Evolutionary conservation across 1,140 invertebrate genomes (phyloP), one percentile per base, ranked within the genome.

Genomic region (Vanessa tameamea): DNA sequence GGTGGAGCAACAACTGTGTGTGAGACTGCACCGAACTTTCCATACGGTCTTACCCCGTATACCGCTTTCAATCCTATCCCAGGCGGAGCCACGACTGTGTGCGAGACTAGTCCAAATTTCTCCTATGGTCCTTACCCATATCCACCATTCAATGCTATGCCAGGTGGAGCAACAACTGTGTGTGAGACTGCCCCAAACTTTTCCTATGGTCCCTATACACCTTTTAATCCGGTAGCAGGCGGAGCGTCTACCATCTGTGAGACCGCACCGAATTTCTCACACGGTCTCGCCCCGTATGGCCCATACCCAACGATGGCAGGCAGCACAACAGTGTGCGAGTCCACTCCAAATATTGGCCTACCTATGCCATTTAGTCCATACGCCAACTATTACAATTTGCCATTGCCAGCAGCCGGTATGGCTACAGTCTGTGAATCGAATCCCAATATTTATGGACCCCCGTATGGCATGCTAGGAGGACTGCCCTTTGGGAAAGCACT

Each of bases 311-410:
- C 55, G 9, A 4, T 15, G 13, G 15, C 26, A 43, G 57, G 16
- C 6, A 9, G 48, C 0, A 73, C 77, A 12, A 83, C 82, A 12
- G 80, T 83, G 11, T 83, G 82, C 20, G 83, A 85, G 57, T 63
- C 69, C 16, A 26, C 71, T 0, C 15, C 69, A 14, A 69, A 71
- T 43, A 48, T 68, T 74, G 13, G 37, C 1, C 5, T 53, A 15
- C 51, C 51, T 9, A 9, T 13, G 15, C 50, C n/a, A 15, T 53
- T 16, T 16, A 53, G n/a, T 53, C n/a, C 48, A n/a, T 50, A 14
- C 15, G 48, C n/a, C n/a, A n/a, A 15, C 16, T 9, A 50, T 50
- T 53, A 53, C 8, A n/a, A n/a, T n/a, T 20, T 53, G 15, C n/a
- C 15, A 53, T 16, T n/a, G 15, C 9, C 37, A 9, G 37, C 37